phyloP scores from a whole-genome alignment of 2,797 vertebrate species.

The Graptemys geographica region DNA sequence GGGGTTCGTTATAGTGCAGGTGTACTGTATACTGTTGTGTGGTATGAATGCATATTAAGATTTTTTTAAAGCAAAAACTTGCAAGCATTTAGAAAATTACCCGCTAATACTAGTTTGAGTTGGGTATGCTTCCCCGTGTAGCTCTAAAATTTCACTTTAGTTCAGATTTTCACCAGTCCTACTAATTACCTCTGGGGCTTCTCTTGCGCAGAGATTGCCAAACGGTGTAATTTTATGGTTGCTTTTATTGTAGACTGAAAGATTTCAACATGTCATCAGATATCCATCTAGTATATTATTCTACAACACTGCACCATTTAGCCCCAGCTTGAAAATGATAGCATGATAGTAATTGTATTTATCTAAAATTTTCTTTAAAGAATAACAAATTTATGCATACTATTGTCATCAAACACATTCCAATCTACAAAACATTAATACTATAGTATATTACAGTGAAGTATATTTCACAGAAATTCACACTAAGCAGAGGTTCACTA shows the following conservation, averaged over 20 bases:
- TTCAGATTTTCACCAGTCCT: background rate
- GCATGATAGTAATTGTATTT: background rate
- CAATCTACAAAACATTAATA: background rate
- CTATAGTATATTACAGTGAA: background rate
- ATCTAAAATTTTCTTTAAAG: background rate
- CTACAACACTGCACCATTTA: background rate
- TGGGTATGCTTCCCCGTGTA: background rate
- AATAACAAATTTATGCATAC: background rate
- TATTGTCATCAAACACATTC: background rate
- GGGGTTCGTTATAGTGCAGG: too few relatives aligned
- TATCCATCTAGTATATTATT: background rate
- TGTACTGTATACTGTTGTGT: too few relatives aligned
- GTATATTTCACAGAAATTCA: background rate
- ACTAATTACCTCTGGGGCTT: background rate
- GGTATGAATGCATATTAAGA: too few relatives aligned
- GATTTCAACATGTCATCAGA: background rate
- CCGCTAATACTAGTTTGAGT: background rate
- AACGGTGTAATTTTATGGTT: background rate
- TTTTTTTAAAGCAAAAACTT: background rate
- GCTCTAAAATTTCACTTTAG: background rate
- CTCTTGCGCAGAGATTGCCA: background rate
- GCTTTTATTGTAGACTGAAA: background rate
- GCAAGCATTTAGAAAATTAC: background rate
- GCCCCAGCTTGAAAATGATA: background rate
- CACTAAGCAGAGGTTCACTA: background rate